Conservation (phyloP, 1,140 invertebrate species). For the Aporrectodea caliginosa region DNA sequence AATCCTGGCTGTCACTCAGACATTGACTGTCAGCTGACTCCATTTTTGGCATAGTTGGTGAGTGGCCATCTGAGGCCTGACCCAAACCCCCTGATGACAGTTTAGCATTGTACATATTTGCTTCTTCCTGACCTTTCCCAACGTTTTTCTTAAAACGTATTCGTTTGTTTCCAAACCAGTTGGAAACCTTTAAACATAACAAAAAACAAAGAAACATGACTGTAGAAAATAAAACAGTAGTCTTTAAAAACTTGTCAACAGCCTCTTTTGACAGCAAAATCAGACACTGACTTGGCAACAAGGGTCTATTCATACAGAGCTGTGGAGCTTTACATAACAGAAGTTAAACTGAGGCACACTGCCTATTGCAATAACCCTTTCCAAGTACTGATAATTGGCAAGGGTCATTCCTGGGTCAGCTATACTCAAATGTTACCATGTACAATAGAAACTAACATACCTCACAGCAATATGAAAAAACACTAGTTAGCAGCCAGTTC, state of each 20-base stretch:
- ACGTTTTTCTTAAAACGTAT: slow-evolving; percentile 99
- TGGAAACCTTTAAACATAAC: slow-evolving; percentile 55
- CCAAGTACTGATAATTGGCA: too few relatives aligned
- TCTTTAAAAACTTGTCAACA: not conserved
- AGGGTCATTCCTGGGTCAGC: too few relatives aligned
- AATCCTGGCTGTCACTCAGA: slow-evolving; percentile 15
- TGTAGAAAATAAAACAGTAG: not conserved
- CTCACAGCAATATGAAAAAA: too few relatives aligned
- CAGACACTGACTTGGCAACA: not conserved
- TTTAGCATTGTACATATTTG: slow-evolving; percentile 98
- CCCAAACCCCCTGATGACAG: slow-evolving; percentile 65
- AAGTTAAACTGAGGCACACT: not conserved
- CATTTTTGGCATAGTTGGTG: slow-evolving; percentile 23
- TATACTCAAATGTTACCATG: too few relatives aligned
- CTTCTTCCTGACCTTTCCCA: slow-evolving; percentile 99
- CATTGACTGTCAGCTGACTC: slow-evolving; percentile 24
- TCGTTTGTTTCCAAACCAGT: slow-evolving; percentile 99
- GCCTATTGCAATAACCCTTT: not conserved
- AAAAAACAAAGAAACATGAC: not conserved
- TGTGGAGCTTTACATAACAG: not conserved
- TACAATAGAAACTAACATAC: too few relatives aligned
- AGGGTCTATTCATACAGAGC: not conserved
- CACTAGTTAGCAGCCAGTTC: too few relatives aligned
- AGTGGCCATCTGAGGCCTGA: slow-evolving; percentile 2
- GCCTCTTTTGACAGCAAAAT: not conserved